phyloP scores from a whole-genome alignment of 2,113 vertebrate species.

The Entelurus aequoreus region DNA sequence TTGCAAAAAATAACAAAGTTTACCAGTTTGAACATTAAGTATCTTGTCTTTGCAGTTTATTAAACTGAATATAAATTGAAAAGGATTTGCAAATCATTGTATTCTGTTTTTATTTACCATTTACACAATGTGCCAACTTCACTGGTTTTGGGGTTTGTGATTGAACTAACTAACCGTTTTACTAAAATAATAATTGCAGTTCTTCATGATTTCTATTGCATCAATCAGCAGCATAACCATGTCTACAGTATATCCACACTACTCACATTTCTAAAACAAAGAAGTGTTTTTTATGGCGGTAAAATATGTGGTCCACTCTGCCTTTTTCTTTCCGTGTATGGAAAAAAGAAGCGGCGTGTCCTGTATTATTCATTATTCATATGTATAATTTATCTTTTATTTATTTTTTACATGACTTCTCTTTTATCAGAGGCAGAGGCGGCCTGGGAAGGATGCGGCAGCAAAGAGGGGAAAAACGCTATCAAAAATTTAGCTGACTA shows the following conservation, averaged over 20 bases:
- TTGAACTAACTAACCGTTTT: too few relatives aligned
- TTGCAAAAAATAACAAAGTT: too few relatives aligned
- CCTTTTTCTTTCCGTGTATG: constrained; percentile 1
- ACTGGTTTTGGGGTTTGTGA: too few relatives aligned
- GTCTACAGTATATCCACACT: not conserved
- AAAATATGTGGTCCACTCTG: not conserved
- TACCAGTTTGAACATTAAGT: too few relatives aligned
- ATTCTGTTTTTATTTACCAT: too few relatives aligned
- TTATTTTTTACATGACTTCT: constrained; percentile 10
- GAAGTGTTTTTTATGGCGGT: not conserved
- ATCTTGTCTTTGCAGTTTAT: too few relatives aligned
- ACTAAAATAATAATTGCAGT: too few relatives aligned
- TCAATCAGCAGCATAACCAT: not conserved
- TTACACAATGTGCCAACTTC: too few relatives aligned
- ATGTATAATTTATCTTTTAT: constrained; percentile 40
- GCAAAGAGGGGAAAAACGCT: constrained; percentile 21
- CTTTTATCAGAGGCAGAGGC: constrained; percentile 21
- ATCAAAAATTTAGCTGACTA: constrained; percentile 57
- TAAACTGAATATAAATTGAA: too few relatives aligned
- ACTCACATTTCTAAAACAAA: not conserved
- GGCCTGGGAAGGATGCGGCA: constrained; percentile 23
- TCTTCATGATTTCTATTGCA: not conserved
- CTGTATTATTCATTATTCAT: constrained; percentile 39
- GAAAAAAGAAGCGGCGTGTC: constrained; percentile 11
- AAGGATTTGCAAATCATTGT: too few relatives aligned